Percentiles rank a stretch among this genome's conserved stretches.
Conservation (phyloP, 2,797 vertebrate species). For the Sandelia bainsii region DNA sequence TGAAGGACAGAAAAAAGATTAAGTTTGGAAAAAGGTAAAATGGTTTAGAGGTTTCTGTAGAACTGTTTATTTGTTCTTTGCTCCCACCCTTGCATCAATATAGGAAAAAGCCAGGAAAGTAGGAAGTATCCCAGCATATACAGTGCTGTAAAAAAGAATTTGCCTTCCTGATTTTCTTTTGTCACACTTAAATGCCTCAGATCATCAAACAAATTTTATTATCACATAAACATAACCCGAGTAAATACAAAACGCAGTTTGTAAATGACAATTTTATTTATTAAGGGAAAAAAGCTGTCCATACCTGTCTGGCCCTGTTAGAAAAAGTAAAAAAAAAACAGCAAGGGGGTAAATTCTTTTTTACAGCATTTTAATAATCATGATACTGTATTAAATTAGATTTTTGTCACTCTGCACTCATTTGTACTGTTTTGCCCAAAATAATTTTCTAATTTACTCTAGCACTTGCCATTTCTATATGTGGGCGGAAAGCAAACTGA, state of each 20-base stretch:
- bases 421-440: neutral
- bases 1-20: slow-evolving; percentile 95
- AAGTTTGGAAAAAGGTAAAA: slow-evolving; percentile 96
- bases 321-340: no score
- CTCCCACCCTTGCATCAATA: neutral
- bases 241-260: no score
- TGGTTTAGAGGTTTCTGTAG: neutral
- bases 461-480: slow-evolving; percentile 4
- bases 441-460: neutral
- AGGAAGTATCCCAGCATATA: neutral
- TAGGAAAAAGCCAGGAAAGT: neutral
- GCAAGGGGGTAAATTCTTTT: no score
- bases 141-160: no score
- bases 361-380: neutral
- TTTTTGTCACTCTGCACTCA: neutral
- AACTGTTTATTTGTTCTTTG: neutral
- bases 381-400: neutral
- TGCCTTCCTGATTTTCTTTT: no score
- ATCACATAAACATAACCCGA: no score
- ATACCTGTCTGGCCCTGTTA: no score
- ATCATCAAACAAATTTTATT: no score
- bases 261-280: no score
- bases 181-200: no score
- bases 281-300: no score
- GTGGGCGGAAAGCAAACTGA: neutral